Evolutionary conservation across 2,797 vertebrate genomes (phyloP), one percentile per base, ranked within the genome.

Genomic region (Eremophila alpestris): DNA sequence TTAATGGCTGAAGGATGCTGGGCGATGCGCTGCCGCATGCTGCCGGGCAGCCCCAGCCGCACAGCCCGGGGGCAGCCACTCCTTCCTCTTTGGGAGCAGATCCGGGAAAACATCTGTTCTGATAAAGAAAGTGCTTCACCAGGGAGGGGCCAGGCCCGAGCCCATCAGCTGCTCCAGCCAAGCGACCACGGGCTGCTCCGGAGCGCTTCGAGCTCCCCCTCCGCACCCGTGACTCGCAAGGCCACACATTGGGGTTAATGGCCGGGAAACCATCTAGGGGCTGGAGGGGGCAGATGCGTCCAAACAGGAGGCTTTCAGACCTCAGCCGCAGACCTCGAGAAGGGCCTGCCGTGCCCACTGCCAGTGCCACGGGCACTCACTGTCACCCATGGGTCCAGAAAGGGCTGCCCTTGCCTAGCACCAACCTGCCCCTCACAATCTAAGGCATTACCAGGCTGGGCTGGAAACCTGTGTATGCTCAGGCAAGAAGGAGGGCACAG

Each of bases 61-160:
- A 54, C 83, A 52, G 91, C 64, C 83, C 36, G 3, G 2, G 89
- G 87, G 79, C 91, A 91, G 88, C 80, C 88, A 48, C 77, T 95
- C 93, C 90, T 87, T 93, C 79, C 77, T 40, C 13, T 1, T 40
- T 41, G 40, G 58, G 55, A 75, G 74, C 65, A 58, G 73, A 92
- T 82, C 94, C 90, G 80, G 69, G 87, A 91, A 95, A 97, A 94
- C 95, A 95, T 95, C 95, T 96, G 93, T 55, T 95, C 93, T 69
- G 89, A 95, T 95, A 93, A 95, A 91, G 93, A 84, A 87, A 80
- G 87, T 29, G 82, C 77, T 87, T 92, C 56, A 40, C 30, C 6
- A 16, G 27, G 93, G 86, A 83, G 76, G 51, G 34, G 34, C 32
- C 70, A 84, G 73, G 71, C 82, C 83, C 3, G 2, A 83, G 65